Percentiles rank a stretch among this genome's conserved stretches.
These are phyloP conservation scores for Bombus polaris DNA, from an alignment of 1,140 invertebrate species.

Conservation along the genomic window DNA sequence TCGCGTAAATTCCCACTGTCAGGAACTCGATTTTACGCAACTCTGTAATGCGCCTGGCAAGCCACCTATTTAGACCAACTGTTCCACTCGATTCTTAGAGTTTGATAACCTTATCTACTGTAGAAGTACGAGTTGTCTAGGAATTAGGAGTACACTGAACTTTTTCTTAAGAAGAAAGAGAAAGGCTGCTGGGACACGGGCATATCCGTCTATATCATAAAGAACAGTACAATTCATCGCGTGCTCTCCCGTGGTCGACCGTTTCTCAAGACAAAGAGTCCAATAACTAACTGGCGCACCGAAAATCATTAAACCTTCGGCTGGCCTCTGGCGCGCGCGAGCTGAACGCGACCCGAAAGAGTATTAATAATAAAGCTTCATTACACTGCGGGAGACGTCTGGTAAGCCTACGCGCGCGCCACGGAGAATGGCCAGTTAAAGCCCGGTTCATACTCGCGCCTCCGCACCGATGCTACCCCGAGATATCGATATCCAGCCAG, in stretches of 20 bases:
- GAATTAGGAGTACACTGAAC: too few species aligned
- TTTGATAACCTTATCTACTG: not conserved
- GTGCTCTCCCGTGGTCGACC: not conserved
- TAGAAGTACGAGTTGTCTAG: not conserved
- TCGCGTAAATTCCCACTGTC: slow-evolving; percentile 52
- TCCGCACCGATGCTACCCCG: slow-evolving; percentile 32
- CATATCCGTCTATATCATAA: not conserved
- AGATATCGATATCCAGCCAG: slow-evolving; percentile 69
- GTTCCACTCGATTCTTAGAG: not conserved
- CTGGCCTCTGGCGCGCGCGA: slow-evolving; percentile 6
- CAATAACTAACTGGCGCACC: slow-evolving; percentile 23
- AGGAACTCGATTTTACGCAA: not conserved
- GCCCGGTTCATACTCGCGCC: slow-evolving; percentile 39
- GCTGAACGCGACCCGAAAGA: slow-evolving; percentile 2
- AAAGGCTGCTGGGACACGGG: not conserved
- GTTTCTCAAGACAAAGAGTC: slow-evolving; percentile 32
- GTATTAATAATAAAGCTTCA: slow-evolving; percentile 45
- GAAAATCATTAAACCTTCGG: slow-evolving; percentile 37
- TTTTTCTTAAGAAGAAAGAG: not conserved
- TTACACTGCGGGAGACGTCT: slow-evolving; percentile 42
- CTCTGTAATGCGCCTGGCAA: not conserved
- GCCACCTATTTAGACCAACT: not conserved
- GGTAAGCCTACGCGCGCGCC: slow-evolving; percentile 29
- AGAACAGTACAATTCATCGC: slow-evolving; percentile 10
- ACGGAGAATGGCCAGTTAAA: slow-evolving; percentile 50